phyloP scores from a whole-genome alignment of 2,888 invertebrate genomes.

The Acanthosepion pharaonis region DNA sequence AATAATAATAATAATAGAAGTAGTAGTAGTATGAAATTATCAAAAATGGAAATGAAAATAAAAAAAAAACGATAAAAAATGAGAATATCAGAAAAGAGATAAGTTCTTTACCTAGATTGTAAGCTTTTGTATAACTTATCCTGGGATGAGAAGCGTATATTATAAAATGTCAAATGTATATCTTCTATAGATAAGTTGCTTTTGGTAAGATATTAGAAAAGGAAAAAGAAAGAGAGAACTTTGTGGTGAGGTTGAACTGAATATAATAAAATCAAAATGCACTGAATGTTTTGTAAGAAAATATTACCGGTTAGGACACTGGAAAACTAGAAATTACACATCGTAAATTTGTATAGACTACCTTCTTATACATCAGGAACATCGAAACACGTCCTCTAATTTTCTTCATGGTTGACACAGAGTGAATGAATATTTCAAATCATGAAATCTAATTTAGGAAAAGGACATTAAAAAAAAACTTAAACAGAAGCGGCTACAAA shows the following conservation, averaged over 20 bases:
- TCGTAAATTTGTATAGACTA: background rate
- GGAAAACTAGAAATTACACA: background rate
- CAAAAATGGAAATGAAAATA: background rate
- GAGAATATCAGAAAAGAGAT: background rate
- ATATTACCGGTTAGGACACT: background rate
- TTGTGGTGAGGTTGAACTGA: background rate
- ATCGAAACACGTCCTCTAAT: background rate
- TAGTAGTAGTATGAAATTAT: background rate
- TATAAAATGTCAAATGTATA: background rate
- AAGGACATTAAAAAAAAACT: no score
- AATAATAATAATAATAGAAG: background rate
- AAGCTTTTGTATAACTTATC: background rate
- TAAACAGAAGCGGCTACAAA: no score
- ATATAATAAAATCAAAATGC: background rate
- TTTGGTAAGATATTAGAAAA: background rate
- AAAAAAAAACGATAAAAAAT: background rate
- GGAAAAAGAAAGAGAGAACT: background rate
- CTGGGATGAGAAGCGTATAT: constrained; percentile 4
- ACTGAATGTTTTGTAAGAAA: background rate
- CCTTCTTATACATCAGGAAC: background rate
- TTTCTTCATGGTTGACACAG: background rate
- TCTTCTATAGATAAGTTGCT: background rate
- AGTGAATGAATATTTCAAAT: background rate
- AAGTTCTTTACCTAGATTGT: background rate
- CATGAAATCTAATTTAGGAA: no score